Base-by-base conservation (phyloP, 2,113 vertebrate species). In the Oncorhynchus masou region DNA sequence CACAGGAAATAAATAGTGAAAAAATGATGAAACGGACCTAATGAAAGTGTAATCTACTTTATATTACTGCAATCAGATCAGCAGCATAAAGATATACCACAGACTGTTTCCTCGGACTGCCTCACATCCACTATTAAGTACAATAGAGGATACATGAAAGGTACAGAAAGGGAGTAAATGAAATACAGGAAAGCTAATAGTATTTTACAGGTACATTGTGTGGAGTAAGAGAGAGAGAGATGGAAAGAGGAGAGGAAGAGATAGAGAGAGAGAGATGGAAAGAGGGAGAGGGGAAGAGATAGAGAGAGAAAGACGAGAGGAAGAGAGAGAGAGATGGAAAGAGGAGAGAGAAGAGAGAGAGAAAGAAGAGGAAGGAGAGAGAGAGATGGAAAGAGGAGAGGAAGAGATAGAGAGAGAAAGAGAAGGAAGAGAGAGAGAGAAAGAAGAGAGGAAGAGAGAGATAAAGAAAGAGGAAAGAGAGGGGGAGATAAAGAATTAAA, bases 21-120 rank as follows among this genome's bases (percentile, higher is more conserved):
- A 48, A 29, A 48, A 34, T 15, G 66, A 82, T 59, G 31, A 84
- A 86, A 84, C 39, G 24, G 69, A 29, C 13, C 16, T 60, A 78
- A 75, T 59, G 19, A 25, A 79, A 72, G 74, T 15, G 62, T 77
- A 81, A 88, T 70, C 19, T 20, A 48, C 31, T 80, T 80, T 83
- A 78, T 11, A 8, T 70, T 77, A 59, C 67, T 75, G 73, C 70
- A 49, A 25, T 54, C 9, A 62, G 4, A 6, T 24, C 9, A 65
- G 62, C 66, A 34, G 25, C 5, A 7, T n/a, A 25, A 34, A 74
- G 25, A 67, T 31, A 12, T 3, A 39, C 13, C 16, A 5, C 5
- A 45, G 39, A 45, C 39, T 11, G 39, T 11, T 11, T 45, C 39
- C 39, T 45, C 39, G 11, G 39, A 45, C 39, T 45, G 39, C 39